phyloP scores from a whole-genome alignment of 2,888 invertebrate genomes.

The Agrochola lychnidis region DNA sequence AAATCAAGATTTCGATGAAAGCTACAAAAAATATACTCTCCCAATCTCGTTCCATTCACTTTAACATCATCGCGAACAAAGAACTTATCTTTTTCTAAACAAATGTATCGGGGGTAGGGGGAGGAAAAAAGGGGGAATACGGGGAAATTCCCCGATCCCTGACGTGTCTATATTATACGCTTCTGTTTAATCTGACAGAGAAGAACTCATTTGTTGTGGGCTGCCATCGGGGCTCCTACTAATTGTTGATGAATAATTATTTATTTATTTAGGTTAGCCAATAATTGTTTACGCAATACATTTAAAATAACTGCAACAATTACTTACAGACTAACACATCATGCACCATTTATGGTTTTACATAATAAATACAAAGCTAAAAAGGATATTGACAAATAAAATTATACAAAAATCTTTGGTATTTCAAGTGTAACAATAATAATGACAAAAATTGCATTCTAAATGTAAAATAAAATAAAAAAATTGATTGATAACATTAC shows the following conservation, averaged over 20 bases:
- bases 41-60: slow-evolving; percentile 34
- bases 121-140: neutral
- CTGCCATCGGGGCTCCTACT: slow-evolving; percentile 22
- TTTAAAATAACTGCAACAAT: too few species aligned
- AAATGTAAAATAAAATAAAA: too few species aligned
- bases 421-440: too few species aligned
- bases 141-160: slow-evolving; percentile 20
- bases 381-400: too few species aligned
- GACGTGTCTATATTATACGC: slow-evolving; percentile 30
- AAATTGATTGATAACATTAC: too few species aligned
- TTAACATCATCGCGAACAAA: slow-evolving; percentile 47
- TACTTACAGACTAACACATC: too few species aligned
- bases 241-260: neutral
- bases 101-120: slow-evolving; percentile 19
- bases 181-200: slow-evolving; percentile 47
- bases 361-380: too few species aligned
- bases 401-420: too few species aligned
- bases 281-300: too few species aligned
- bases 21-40: slow-evolving; percentile 18
- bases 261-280: too few species aligned
- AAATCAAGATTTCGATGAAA: slow-evolving; percentile 12
- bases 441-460: too few species aligned
- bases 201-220: slow-evolving; percentile 46
- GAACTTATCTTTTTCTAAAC: slow-evolving; percentile 50
- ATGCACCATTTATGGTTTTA: too few species aligned